These are phyloP conservation scores for Panagrolaimus sp. DNA, from an alignment of 1,140 invertebrate genomes.

Conservation along the genomic window DNA sequence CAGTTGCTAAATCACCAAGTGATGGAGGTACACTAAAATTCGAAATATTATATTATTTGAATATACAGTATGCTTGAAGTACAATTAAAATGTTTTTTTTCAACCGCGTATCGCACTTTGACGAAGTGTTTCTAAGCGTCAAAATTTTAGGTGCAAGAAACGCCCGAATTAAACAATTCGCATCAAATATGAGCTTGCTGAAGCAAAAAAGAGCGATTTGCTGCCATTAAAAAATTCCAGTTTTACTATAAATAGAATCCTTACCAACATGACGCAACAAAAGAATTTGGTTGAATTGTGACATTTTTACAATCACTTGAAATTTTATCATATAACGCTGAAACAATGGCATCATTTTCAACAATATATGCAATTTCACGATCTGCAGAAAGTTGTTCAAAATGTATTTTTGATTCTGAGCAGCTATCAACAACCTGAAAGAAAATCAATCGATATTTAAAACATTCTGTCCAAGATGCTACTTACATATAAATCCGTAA, in stretches of 20 bases:
- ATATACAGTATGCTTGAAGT: no score
- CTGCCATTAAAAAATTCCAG: no score
- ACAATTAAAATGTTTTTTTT: no score
- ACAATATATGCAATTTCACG: slow-evolving; percentile 34
- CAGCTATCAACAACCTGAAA: slow-evolving; percentile 36
- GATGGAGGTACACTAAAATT: slow-evolving; percentile 22
- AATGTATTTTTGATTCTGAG: slow-evolving; percentile 36
- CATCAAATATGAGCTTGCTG: no score
- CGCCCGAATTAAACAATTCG: no score
- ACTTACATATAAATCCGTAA: slow-evolving; percentile 37
- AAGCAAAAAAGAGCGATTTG: no score
- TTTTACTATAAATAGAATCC: slow-evolving; percentile 19
- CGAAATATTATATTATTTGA: no score
- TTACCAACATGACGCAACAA: slow-evolving; percentile 38
- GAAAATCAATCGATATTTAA: not conserved
- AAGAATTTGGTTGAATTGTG: slow-evolving; percentile 24
- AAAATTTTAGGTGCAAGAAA: no score
- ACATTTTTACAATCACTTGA: slow-evolving; percentile 30
- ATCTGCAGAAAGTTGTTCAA: slow-evolving; percentile 22
- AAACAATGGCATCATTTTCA: slow-evolving; percentile 36
- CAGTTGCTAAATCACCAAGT: slow-evolving; percentile 49
- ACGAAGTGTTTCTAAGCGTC: no score
- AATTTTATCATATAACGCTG: slow-evolving; percentile 34
- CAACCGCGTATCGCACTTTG: no score
- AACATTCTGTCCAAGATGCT: not conserved